Conservation (phyloP, 64 coral and sea anemone species). For the Montipora foliosa region DNA sequence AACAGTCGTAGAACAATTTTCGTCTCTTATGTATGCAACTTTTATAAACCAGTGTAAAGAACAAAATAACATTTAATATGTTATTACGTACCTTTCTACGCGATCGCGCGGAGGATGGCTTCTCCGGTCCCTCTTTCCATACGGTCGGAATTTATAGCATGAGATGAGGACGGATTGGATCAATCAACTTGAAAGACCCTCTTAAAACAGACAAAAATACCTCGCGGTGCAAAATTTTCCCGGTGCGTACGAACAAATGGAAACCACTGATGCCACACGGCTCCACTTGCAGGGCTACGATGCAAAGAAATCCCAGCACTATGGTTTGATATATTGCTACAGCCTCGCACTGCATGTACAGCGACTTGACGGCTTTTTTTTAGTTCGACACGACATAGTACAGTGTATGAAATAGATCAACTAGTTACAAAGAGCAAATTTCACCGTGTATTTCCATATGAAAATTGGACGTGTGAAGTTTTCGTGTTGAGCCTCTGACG, state of each 20-base stretch:
- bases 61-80: background rate
- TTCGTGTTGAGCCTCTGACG: too few species aligned
- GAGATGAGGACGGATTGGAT: background rate
- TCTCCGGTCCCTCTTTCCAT: too few species aligned
- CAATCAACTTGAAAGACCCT: background rate
- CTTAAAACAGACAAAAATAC: background rate
- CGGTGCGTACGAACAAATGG: background rate
- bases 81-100: background rate
- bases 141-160: background rate
- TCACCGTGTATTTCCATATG: too few species aligned
- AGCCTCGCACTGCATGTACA: background rate
- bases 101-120: background rate
- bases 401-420: too few species aligned
- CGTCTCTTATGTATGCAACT: too few species aligned
- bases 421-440: too few species aligned
- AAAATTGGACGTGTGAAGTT: too few species aligned
- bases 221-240: background rate
- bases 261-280: background rate
- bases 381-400: too few species aligned
- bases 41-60: too few species aligned
- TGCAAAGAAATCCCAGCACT: slow-evolving; percentile 6
- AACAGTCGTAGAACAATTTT: too few species aligned
- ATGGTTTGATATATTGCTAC: background rate
- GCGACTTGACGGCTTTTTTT: too few species aligned
- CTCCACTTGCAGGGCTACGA: background rate